phyloP scores from a whole-genome alignment of 2,888 invertebrate species.

The Xestobium rufovillosum region DNA sequence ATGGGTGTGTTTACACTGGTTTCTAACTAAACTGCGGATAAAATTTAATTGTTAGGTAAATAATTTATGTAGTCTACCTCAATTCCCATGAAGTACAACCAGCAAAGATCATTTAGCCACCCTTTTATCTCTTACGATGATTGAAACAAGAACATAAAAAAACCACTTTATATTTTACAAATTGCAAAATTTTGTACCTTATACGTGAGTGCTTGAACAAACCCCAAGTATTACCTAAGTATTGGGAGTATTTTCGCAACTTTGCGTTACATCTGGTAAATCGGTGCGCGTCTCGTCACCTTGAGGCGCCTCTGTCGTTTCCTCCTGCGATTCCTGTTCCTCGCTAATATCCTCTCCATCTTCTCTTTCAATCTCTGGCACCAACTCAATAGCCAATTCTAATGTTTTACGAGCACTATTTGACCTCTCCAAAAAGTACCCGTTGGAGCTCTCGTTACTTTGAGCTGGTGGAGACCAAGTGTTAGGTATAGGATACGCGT shows the following conservation, averaged over 20 bases:
- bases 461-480: constrained; percentile 93
- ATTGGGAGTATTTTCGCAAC: constrained; percentile 29
- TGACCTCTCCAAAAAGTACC: constrained; percentile 89
- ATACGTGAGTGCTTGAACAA: no score
- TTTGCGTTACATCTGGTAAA: constrained; percentile 36
- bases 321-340: constrained; percentile 38
- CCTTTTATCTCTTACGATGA: no score
- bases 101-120: no score
- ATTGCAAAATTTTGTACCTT: no score
- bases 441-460: constrained; percentile 91
- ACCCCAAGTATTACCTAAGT: no score
- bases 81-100: no score
- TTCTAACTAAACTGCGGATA: no score
- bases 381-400: constrained; percentile 67
- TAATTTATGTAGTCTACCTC: no score
- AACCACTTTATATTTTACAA: no score
- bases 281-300: constrained; percentile 27
- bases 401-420: constrained; percentile 88
- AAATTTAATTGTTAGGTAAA: no score
- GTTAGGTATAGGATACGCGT: constrained; percentile 81
- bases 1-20: no score
- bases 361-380: constrained; percentile 55
- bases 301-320: constrained; percentile 27
- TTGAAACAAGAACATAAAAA: no score
- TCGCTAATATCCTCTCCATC: constrained; percentile 36